Evolutionary conservation across 2,888 invertebrate genomes (phyloP).

Genomic region (Ophion costatus): DNA sequence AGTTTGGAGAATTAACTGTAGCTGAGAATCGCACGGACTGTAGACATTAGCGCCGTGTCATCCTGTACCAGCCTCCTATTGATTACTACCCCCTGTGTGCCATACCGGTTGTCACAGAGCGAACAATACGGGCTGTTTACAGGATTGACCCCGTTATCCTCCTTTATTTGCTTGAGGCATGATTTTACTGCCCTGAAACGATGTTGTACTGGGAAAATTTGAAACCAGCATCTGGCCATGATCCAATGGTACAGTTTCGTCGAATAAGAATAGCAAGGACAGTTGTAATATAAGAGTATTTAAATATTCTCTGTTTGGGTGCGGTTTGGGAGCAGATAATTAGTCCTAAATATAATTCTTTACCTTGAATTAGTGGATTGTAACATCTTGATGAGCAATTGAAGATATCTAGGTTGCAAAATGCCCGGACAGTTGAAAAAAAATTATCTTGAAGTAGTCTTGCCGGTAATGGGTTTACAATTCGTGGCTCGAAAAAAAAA

Average conservation of each 20-base stretch:
- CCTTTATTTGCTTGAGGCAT: neutral
- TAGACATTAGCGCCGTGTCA: constrained; percentile 76
- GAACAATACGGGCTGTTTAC: constrained; percentile 23
- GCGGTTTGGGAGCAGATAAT: neutral
- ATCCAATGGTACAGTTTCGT: too few relatives aligned
- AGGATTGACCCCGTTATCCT: neutral
- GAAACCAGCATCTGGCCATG: too few relatives aligned
- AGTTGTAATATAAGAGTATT: too few relatives aligned
- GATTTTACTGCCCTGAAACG: neutral
- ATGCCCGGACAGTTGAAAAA: too few relatives aligned
- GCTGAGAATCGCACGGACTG: constrained; percentile 61
- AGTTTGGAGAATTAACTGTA: constrained; percentile 67
- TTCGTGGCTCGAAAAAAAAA: too few relatives aligned
- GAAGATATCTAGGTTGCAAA: neutral
- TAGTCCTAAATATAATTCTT: too few relatives aligned
- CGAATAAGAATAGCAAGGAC: too few relatives aligned
- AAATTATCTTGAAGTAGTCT: too few relatives aligned
- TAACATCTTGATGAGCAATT: neutral
- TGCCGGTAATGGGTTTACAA: too few relatives aligned
- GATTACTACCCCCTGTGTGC: constrained; percentile 70
- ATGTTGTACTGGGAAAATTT: too few relatives aligned
- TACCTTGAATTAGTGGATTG: too few relatives aligned
- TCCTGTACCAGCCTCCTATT: constrained; percentile 79
- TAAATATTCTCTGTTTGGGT: too few relatives aligned
- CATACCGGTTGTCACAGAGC: constrained; percentile 43